Evolutionary conservation across 2,888 invertebrate genomes (phyloP).

Genomic region (Macrophya annulata): DNA sequence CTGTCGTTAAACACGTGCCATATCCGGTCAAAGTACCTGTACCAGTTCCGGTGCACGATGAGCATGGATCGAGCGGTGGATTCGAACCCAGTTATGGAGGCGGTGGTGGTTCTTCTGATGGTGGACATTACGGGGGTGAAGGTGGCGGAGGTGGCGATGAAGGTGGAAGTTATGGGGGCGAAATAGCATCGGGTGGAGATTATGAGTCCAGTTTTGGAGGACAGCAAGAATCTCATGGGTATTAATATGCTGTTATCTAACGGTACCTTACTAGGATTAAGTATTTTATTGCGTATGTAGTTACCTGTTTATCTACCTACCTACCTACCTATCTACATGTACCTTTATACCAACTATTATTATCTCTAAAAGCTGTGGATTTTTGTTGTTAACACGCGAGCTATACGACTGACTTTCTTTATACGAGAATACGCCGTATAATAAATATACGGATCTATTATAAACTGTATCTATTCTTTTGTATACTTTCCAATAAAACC

Average conservation of each 20-base stretch:
- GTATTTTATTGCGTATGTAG: conserved; percentile 6
- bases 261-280: conserved; percentile 25
- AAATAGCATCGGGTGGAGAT: conserved; percentile 55
- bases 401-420: conserved; percentile 20
- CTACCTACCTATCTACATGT: neutral
- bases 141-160: conserved; percentile 54
- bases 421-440: neutral
- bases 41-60: conserved; percentile 81
- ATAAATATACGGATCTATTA: conserved; percentile 13
- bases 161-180: conserved; percentile 61
- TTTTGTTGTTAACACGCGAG: conserved; percentile 12
- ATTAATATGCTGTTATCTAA: neutral
- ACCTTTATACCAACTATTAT: conserved; percentile 4
- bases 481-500: conserved; percentile 74
- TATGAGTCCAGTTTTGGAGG: conserved; percentile 65
- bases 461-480: conserved; percentile 23
- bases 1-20: conserved; percentile 82
- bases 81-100: conserved; percentile 59
- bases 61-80: conserved; percentile 61
- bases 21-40: conserved; percentile 87
- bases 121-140: conserved; percentile 50
- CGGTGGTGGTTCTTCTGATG: conserved; percentile 57
- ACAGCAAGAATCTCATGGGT: conserved; percentile 57
- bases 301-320: neutral
- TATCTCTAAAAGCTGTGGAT: neutral